Evolutionary conservation across 2,888 invertebrate genomes (phyloP).

Genomic region (Marronus borbonicus): DNA sequence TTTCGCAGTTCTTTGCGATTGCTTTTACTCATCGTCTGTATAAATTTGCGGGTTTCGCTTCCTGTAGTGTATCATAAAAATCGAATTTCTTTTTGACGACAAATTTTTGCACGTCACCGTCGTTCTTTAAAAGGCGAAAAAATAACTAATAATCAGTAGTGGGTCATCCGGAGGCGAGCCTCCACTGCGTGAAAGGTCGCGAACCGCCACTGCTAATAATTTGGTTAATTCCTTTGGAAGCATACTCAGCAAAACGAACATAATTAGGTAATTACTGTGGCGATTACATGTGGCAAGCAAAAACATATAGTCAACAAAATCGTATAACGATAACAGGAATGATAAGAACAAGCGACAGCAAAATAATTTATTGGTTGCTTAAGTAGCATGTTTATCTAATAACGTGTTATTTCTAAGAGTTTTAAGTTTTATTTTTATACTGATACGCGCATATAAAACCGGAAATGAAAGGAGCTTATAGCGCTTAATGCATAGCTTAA

Average conservation of each 20-base stretch:
- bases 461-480: no score
- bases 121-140: neutral
- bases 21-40: neutral
- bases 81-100: neutral
- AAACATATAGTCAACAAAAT: constrained; percentile 4
- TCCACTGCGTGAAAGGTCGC: no score
- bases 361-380: neutral
- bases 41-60: constrained; percentile 8
- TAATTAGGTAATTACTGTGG: no score
- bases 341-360: neutral
- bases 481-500: no score
- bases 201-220: no score
- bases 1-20: neutral
- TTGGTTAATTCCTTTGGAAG: no score
- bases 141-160: neutral
- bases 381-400: neutral
- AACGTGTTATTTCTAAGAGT: neutral
- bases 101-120: neutral
- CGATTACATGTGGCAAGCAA: no score
- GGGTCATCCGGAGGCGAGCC: no score
- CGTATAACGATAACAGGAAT: neutral
- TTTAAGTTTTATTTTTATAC: neutral
- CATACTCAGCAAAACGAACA: no score
- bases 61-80: neutral
- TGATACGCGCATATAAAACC: no score